Conservation (phyloP, 2,113 vertebrate species). For the Chiloscyllium plagiosum region DNA sequence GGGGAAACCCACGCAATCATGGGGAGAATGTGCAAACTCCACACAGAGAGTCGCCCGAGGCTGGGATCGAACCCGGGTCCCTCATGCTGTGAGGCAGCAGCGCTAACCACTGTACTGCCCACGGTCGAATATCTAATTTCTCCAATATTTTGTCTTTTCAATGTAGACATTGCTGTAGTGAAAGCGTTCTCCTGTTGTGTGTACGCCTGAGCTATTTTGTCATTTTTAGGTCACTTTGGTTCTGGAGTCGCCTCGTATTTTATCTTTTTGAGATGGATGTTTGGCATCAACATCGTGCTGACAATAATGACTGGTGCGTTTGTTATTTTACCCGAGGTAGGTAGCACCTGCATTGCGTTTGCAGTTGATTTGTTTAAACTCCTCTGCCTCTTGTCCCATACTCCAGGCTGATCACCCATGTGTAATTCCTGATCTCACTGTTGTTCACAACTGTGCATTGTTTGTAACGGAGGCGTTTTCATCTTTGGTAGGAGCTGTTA, state of each 20-base stretch:
- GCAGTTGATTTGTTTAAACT: not conserved
- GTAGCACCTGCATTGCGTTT: constrained; percentile 34
- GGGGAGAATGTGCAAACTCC: too few relatives aligned
- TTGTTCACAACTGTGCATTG: not conserved
- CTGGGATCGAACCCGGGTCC: too few relatives aligned
- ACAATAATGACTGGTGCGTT: constrained; percentile 92
- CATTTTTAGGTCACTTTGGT: constrained; percentile 83
- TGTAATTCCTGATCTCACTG: not conserved
- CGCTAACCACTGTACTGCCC: too few relatives aligned
- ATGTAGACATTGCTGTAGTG: not conserved
- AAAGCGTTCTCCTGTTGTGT: too few relatives aligned
- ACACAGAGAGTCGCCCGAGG: too few relatives aligned
- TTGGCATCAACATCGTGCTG: constrained; percentile 93
- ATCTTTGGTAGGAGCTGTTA: too few relatives aligned
- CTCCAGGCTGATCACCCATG: not conserved
- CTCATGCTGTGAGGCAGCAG: too few relatives aligned
- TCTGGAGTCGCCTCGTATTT: constrained; percentile 97
- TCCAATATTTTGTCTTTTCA: not conserved
- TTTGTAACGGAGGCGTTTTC: not conserved
- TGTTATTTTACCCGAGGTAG: constrained; percentile 92
- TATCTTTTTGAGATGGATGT: constrained; percentile 94
- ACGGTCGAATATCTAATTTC: too few relatives aligned
- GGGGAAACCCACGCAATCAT: too few relatives aligned
- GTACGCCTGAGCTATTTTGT: not conserved
- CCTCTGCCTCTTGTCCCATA: not conserved